phyloP scores from a whole-genome alignment of 2,888 invertebrate genomes.

The Charanyca ferruginea region DNA sequence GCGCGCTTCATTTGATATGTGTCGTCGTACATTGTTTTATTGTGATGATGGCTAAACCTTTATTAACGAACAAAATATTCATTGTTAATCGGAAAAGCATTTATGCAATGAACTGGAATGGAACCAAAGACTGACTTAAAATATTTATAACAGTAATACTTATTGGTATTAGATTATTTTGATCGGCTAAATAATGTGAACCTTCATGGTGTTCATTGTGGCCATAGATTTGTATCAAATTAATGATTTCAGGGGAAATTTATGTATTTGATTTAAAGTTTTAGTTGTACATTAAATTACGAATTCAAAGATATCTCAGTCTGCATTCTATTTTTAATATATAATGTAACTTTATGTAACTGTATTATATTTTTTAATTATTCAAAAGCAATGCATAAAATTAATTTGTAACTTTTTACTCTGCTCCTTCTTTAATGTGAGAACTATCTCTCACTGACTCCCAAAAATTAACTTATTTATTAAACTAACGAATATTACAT shows the following conservation, averaged over 20 bases:
- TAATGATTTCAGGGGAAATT: conserved; percentile 50
- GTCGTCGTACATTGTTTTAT: conserved; percentile 67
- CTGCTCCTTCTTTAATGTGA: too few species aligned
- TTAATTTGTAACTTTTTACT: not conserved
- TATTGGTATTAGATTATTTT: conserved; percentile 85
- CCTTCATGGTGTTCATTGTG: conserved; percentile 64
- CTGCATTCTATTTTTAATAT: conserved; percentile 54
- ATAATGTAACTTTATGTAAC: too few species aligned
- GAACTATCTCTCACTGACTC: too few species aligned
- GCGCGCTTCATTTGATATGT: conserved; percentile 75
- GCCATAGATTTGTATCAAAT: conserved; percentile 60
- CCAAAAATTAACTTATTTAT: too few species aligned
- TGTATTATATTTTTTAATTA: too few species aligned
- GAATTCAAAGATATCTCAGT: conserved; percentile 52
- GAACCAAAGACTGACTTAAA: conserved; percentile 88
- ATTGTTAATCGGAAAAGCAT: conserved; percentile 75
- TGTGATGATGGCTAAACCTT: conserved; percentile 62
- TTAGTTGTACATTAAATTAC: conserved; percentile 46
- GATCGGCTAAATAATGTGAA: conserved; percentile 68
- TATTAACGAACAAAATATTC: conserved; percentile 75
- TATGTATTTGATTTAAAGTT: conserved; percentile 50
- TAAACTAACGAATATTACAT: too few species aligned
- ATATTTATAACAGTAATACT: conserved; percentile 83
- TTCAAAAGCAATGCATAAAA: too few species aligned
- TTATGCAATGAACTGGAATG: conserved; percentile 84